Evolutionary conservation across 2,888 invertebrate species (phyloP), one percentile per base, ranked within the genome.

Genomic region (Melikaiella ostensackeni): DNA sequence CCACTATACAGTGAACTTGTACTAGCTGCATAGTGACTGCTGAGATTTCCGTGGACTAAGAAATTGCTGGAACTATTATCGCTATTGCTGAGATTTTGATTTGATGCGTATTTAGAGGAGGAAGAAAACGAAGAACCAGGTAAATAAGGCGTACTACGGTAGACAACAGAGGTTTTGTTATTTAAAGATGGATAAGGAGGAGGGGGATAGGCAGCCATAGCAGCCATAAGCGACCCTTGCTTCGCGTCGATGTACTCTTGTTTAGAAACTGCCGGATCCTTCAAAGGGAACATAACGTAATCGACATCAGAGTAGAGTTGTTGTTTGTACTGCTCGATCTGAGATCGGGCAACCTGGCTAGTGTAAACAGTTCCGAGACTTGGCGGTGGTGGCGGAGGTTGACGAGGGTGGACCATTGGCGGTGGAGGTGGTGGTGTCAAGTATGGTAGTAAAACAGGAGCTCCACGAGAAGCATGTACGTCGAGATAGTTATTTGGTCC

Each of bases 231-330:
- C 57, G 96, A 96, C 0, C 96, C 95, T 87, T 97, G 94, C 90
- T 97, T 97, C 75, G 97, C 96, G 88, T 98, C 97, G 84, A 97
- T 93, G 91, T 98, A 98, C 89, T 98, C 97, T 90, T 97, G 97
- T 89, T 97, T 97, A 82, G 97, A 97, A 64, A 97, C 94, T 0
- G 96, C 95, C 13, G 97, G 97, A 91, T 98, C 97, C 92, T 97
- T 97, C 80, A 97, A 91, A 0, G 97, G 97, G 88, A 97, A 98
- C 90, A 97, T 97, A 9, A 98, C 97, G 88, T 97, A 98, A 91
- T 98, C 97, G 4, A 97, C 97, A 88, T 98, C 97, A 80, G 97
- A 97, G 87, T 97, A 97, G 77, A 98, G 93, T 89, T 97, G 97
- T 88, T 97, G 97, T 86, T 97, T 96, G 87, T 97, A 98, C 87